A percentile compares a stretch with the other conserved stretches of the same genome.
Evolutionary conservation across 2,797 vertebrate species (phyloP).

Genomic region (Esox masquinongy): DNA sequence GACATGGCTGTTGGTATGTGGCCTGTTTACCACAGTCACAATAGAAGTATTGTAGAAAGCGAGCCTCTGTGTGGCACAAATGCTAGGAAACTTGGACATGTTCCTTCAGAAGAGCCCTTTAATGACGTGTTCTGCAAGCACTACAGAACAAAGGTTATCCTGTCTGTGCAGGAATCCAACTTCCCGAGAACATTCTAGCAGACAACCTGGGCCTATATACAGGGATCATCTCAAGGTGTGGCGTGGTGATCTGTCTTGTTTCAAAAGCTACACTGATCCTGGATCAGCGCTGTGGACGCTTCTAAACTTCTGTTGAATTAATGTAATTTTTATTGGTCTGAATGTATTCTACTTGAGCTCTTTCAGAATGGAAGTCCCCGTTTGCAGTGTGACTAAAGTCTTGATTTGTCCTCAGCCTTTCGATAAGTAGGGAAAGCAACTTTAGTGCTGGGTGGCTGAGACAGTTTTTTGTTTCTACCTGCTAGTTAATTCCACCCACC

Average conservation of each 20-base stretch:
- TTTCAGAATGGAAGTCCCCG: neutral
- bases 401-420: no score
- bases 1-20: constrained; percentile 43
- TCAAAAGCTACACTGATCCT: no score
- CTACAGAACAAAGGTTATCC: constrained; percentile 36
- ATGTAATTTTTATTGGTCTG: neutral
- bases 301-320: neutral
- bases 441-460: no score
- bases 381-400: neutral
- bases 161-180: constrained; percentile 17
- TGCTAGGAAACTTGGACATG: constrained; percentile 35
- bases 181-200: neutral
- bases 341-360: neutral
- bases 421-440: no score
- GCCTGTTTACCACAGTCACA: constrained; percentile 55
- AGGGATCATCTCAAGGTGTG: no score
- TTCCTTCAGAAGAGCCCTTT: constrained; percentile 24
- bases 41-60: constrained; percentile 48
- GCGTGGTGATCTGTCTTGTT: no score
- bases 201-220: neutral
- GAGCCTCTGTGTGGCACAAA: constrained; percentile 29
- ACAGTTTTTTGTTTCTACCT: no score
- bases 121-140: constrained; percentile 30
- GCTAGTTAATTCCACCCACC: no score
- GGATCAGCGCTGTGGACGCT: neutral